These are phyloP conservation scores for Mechanitis messenoides DNA, from an alignment of 2,888 invertebrate species.

Conservation along the genomic window DNA sequence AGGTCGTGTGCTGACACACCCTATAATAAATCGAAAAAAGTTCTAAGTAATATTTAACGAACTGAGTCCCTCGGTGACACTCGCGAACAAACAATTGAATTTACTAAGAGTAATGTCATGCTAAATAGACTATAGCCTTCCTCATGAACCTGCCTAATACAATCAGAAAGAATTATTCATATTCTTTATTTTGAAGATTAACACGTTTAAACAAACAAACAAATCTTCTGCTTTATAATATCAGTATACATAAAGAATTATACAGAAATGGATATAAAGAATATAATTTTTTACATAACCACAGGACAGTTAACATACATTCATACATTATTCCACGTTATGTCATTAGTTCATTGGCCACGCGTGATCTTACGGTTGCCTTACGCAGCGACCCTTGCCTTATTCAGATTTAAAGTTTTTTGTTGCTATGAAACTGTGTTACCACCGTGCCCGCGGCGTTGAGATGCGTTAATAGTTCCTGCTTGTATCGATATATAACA, in stretches of 20 bases:
- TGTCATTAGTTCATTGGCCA: conserved; percentile 26
- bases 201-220: too few relatives aligned
- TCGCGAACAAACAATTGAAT: too few relatives aligned
- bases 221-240: too few relatives aligned
- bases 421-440: conserved; percentile 20
- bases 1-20: conserved; percentile 52
- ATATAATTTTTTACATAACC: neutral
- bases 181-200: too few relatives aligned
- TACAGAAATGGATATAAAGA: neutral
- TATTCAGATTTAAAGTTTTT: conserved; percentile 41
- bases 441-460: conserved; percentile 20
- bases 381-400: conserved; percentile 46
- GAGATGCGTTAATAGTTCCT: conserved; percentile 13
- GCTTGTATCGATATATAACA: neutral
- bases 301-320: conserved; percentile 41
- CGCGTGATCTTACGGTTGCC: conserved; percentile 8
- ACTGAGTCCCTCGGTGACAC: too few relatives aligned
- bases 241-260: neutral
- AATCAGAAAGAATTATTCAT: too few relatives aligned
- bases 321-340: conserved; percentile 52
- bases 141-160: too few relatives aligned
- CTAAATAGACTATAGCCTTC: too few relatives aligned
- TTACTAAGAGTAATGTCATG: too few relatives aligned
- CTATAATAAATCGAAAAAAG: conserved; percentile 33
- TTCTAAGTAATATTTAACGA: too few relatives aligned